phyloP scores from a whole-genome alignment of 2,113 vertebrate genomes.

The Pollimyrus isidori region DNA sequence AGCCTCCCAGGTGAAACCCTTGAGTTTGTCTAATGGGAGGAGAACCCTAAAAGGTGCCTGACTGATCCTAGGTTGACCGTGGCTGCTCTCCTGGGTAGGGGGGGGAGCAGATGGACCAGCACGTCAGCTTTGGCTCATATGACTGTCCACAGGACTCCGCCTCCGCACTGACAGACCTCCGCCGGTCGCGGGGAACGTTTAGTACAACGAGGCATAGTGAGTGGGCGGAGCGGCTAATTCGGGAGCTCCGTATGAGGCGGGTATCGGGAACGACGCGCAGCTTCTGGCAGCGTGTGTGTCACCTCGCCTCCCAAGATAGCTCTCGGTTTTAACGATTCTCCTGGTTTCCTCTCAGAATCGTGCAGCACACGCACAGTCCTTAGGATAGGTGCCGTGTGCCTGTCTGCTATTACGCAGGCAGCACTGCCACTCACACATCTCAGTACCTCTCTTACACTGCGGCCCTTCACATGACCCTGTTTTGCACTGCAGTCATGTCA shows the following conservation, averaged over 20 bases:
- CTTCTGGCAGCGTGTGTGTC: neutral
- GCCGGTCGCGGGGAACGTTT: neutral
- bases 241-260: neutral
- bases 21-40: neutral
- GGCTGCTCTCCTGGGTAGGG: neutral
- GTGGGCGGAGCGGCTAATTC: constrained; percentile 12
- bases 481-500: neutral
- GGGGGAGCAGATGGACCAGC: neutral
- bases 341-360: constrained; percentile 3
- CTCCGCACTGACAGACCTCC: neutral
- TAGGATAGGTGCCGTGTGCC: neutral
- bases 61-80: neutral
- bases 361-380: constrained; percentile 55
- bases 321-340: neutral
- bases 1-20: neutral
- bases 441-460: neutral
- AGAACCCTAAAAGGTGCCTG: neutral
- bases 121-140: neutral
- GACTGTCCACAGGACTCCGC: neutral
- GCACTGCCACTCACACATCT: neutral
- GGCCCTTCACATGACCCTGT: neutral
- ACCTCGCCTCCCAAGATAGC: neutral
- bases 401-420: constrained; percentile 4
- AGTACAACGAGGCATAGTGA: neutral
- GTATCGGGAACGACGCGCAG: neutral